A percentile compares a stretch with the other conserved stretches of the same genome.
Evolutionary conservation across 2,888 invertebrate genomes (phyloP).

Genomic region (Eulithis testata): DNA sequence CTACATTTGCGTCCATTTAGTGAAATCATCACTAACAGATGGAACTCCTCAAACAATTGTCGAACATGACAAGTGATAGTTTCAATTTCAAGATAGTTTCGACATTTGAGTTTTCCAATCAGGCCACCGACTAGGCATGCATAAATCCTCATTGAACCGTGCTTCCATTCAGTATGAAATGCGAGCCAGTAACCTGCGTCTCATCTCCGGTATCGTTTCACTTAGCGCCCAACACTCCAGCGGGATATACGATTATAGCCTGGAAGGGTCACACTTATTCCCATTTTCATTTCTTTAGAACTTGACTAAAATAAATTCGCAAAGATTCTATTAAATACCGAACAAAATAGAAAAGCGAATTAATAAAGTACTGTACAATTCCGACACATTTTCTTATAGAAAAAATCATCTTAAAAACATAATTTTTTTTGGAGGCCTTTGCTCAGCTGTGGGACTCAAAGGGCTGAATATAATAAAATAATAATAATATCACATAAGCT

Average conservation of each 20-base stretch:
- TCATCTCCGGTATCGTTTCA: conserved; percentile 76
- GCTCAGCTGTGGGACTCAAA: too few species aligned
- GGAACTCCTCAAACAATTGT: not conserved
- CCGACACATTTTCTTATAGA: too few species aligned
- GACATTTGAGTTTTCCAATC: conserved; percentile 20
- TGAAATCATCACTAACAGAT: too few species aligned
- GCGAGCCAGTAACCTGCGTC: conserved; percentile 56
- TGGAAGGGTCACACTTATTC: conserved; percentile 14
- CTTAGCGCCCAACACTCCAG: conserved; percentile 52
- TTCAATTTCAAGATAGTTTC: conserved; percentile 4
- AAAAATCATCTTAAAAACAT: too few species aligned
- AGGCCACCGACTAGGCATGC: conserved; percentile 5
- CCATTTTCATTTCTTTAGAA: conserved; percentile 7
- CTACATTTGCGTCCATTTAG: too few species aligned
- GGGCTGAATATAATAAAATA: too few species aligned
- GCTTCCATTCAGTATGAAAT: conserved; percentile 54
- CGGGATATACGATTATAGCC: conserved; percentile 23
- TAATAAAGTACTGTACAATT: too few species aligned
- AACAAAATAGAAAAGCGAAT: too few species aligned
- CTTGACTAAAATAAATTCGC: not conserved
- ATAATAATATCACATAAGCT: too few species aligned
- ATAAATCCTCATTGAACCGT: conserved; percentile 25
- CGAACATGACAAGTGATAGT: not conserved
- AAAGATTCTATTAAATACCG: not conserved
- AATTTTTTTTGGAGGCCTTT: too few species aligned